Base-by-base conservation (phyloP, 2,888 invertebrate species). In the Marronus borbonicus region DNA sequence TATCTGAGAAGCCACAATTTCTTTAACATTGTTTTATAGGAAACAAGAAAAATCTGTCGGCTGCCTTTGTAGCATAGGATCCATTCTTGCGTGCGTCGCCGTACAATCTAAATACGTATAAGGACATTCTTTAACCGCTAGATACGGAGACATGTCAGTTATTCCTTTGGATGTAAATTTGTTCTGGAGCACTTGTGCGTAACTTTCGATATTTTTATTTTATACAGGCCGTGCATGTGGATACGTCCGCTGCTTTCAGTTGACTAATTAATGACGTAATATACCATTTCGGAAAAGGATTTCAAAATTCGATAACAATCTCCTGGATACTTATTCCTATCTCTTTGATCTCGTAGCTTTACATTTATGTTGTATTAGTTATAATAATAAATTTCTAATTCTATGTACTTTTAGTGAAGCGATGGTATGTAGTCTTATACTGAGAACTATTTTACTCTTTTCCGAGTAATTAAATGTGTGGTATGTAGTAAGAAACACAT, bases 101-200 rank as follows among this genome's bases (percentile, higher is more conserved):
- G 84, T 86, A 86, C 86, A 87, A 87, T 87, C 87, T 86, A 86
- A 87, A 87, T 87, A 87, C 87, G 85, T 86, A 87, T 86, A 87
- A 87, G 87, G 86, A 87, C 87, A 87, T 87, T 87, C 87, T 86
- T 87, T 86, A 86, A 85, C 84, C 85, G 86, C 84, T 86, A 87
- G 88, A 87, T 87, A 87, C 87, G 87, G 87, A 87, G 87, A 86
- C 87, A 88, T 86, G 88, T 88, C 88, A 87, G 82, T 86, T 86
- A 87, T 87, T 87, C 88, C 88, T 88, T 88, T 88, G 87, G 88
- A 88, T 88, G 88, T 88, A 88, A 88, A 88, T 88, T 88, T 88
- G 87, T 87, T 84, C 84, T 84, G 84, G 85, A 84, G 84, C 86
- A 86, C 84, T 86, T 86, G 85, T 86, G 86, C 86, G 85, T 86